Conservation (phyloP, 2,797 vertebrate species). For the Rousettus madagascariensis region DNA sequence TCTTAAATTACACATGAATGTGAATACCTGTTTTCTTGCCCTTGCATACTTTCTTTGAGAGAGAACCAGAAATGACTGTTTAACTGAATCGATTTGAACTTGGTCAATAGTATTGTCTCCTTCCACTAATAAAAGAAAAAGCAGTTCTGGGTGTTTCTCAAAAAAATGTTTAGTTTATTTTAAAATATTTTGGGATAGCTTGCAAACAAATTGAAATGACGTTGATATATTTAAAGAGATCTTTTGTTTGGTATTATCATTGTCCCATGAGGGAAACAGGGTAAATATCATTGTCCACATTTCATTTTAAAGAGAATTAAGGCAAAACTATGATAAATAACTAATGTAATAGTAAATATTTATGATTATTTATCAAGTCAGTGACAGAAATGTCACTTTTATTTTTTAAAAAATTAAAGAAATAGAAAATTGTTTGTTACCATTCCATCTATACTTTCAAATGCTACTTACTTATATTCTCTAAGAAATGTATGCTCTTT, state of each 20-base stretch:
- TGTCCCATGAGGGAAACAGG: neutral
- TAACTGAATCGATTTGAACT: neutral
- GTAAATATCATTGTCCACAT: neutral
- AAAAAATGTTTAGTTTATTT: neutral
- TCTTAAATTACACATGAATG: neutral
- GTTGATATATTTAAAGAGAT: neutral
- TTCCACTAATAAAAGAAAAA: neutral
- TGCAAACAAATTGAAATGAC: constrained; percentile 16
- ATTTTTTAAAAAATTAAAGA: neutral
- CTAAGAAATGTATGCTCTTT: neutral
- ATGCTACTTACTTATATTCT: neutral
- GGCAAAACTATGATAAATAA: neutral
- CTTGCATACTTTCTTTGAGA: neutral
- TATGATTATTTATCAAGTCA: neutral
- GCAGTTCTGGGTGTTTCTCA: neutral
- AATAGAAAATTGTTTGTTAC: neutral
- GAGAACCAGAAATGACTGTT: neutral
- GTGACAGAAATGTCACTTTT: neutral
- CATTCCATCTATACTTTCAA: neutral
- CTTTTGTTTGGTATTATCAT: neutral
- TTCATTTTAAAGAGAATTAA: constrained; percentile 5
- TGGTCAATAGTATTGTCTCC: neutral
- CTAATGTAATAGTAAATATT: neutral
- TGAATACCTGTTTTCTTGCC: neutral
- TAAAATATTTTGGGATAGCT: neutral